Conservation (phyloP, 2,888 invertebrate genomes). For the Euzetes globulus region DNA sequence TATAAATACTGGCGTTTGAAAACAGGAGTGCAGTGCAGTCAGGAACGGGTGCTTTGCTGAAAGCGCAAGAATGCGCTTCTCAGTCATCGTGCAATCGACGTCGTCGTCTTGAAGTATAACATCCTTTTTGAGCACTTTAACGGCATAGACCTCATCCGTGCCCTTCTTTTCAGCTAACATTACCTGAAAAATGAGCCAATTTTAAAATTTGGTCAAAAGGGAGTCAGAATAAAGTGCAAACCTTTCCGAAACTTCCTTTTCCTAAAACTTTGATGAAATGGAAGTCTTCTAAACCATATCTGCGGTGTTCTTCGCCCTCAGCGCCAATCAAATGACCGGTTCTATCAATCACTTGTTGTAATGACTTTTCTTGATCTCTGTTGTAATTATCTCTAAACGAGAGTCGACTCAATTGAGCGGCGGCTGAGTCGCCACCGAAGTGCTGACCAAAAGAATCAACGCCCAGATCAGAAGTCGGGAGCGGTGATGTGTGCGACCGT, state of each 20-base stretch:
- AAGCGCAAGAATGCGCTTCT: slow-evolving; percentile 89
- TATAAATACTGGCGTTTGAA: slow-evolving; percentile 70
- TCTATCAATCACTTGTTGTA: neutral
- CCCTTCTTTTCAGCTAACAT: slow-evolving; percentile 93
- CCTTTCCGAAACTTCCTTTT: slow-evolving; percentile 94
- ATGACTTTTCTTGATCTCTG: neutral
- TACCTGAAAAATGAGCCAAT: slow-evolving; percentile 56
- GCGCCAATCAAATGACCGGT: neutral
- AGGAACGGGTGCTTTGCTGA: slow-evolving; percentile 98
- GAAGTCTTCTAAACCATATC: slow-evolving; percentile 74
- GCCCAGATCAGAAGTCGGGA: slow-evolving; percentile 41
- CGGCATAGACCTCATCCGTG: slow-evolving; percentile 69
- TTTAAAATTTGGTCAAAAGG: neutral
- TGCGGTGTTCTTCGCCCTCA: slow-evolving; percentile 10
- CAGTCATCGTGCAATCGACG: slow-evolving; percentile 98
- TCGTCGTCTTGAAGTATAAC: slow-evolving; percentile 98
- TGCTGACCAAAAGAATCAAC: neutral
- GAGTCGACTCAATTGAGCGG: slow-evolving; percentile 13
- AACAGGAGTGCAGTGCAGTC: slow-evolving; percentile 91
- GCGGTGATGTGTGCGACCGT: slow-evolving; percentile 45
- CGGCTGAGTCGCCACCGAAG: neutral
- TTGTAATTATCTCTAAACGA: neutral
- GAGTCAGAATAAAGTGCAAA: slow-evolving; percentile 39
- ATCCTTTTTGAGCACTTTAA: slow-evolving; percentile 85
- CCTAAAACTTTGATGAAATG: slow-evolving; percentile 96